Evolutionary conservation across 1,140 invertebrate genomes (phyloP).

Genomic region (Elysia chlorotica): DNA sequence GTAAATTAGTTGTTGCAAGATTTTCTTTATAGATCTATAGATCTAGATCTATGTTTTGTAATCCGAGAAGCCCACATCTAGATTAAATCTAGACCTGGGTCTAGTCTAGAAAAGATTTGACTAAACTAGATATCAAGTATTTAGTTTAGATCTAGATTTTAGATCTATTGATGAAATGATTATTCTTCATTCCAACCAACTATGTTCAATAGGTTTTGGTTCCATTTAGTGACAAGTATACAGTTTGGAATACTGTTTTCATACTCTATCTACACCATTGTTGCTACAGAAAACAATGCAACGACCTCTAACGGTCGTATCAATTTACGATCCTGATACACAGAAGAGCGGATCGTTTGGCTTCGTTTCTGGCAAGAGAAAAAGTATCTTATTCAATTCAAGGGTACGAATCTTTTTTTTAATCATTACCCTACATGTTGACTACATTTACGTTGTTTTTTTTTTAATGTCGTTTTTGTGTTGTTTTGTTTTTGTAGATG

Average conservation of each 20-base stretch:
- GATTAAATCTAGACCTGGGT: not conserved
- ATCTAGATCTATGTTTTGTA: not conserved
- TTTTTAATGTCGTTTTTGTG: no score
- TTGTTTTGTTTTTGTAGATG: no score
- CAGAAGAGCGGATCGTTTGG: not conserved
- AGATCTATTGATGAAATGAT: not conserved
- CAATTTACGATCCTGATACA: not conserved
- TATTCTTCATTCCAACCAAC: not conserved
- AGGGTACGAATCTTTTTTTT: not conserved
- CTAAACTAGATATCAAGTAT: not conserved
- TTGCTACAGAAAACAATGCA: slow-evolving; percentile 25
- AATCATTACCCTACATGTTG: not conserved
- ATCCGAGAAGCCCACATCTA: not conserved
- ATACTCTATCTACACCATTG: not conserved
- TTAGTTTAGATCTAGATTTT: not conserved
- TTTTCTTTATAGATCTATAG: not conserved
- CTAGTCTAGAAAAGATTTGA: not conserved
- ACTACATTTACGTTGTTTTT: no score
- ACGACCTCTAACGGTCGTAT: not conserved
- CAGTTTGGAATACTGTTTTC: not conserved
- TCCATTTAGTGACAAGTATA: not conserved
- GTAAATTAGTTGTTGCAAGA: not conserved
- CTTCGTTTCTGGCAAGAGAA: not conserved
- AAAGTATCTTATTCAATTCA: not conserved
- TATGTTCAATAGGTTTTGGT: not conserved